Evolutionary conservation across 1,140 invertebrate species (phyloP).

Genomic region (Anadara kagoshimensis): DNA sequence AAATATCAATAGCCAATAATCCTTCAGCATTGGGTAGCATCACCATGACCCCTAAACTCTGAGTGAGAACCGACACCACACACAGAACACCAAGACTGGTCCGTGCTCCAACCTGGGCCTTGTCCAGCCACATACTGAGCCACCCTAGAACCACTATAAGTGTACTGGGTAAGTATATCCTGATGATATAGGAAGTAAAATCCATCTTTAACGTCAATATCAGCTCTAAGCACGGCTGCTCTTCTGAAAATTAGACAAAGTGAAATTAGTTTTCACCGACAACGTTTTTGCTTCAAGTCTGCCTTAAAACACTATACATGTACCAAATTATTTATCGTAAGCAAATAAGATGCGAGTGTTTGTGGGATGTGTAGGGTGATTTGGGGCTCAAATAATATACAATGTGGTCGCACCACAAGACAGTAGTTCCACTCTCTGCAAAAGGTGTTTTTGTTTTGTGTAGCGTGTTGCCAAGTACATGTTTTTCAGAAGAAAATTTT

Average conservation of each 20-base stretch:
- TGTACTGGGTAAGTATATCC: conserved; percentile 28
- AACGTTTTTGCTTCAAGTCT: not conserved
- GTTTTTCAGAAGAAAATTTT: too few species aligned
- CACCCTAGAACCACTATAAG: conserved; percentile 15
- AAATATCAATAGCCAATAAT: conserved; percentile 26
- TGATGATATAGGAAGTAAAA: conserved; percentile 10
- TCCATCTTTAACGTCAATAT: not conserved
- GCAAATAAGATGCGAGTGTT: not conserved
- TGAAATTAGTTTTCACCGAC: not conserved
- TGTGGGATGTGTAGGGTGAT: not conserved
- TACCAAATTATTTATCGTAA: too few species aligned
- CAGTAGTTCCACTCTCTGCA: too few species aligned
- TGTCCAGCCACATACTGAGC: conserved; percentile 33
- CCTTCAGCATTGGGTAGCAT: not conserved
- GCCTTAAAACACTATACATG: too few species aligned
- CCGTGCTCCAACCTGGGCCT: conserved; percentile 23
- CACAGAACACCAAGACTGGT: conserved; percentile 29
- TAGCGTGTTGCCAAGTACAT: too few species aligned
- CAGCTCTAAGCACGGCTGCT: conserved; percentile 20
- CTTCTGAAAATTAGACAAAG: conserved; percentile 7
- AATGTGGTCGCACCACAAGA: not conserved
- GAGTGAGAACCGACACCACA: conserved; percentile 28
- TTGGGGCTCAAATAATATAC: not conserved
- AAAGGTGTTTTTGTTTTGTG: too few species aligned
- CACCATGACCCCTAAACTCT: conserved; percentile 19